phyloP scores from a whole-genome alignment of 2,888 invertebrate species.

The Troilus luridus region DNA sequence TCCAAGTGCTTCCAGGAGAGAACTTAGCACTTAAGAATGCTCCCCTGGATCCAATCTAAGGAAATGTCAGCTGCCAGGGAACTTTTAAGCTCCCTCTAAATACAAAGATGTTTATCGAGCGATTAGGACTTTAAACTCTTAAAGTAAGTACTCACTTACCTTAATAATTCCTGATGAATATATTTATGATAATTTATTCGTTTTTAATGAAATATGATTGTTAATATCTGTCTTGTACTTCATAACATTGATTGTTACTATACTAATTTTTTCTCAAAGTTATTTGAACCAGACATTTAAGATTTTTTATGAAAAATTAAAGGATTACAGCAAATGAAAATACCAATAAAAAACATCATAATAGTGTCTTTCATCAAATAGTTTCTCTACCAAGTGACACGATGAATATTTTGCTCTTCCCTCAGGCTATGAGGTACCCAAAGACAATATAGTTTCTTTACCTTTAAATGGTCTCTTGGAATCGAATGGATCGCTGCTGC shows the following conservation, averaged over 20 bases:
- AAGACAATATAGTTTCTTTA: too few relatives aligned
- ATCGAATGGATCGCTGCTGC: too few relatives aligned
- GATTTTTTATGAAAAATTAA: too few relatives aligned
- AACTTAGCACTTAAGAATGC: neutral
- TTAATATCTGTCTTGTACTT: too few relatives aligned
- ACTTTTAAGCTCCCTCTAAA: neutral
- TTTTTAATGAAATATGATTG: neutral
- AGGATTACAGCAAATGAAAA: too few relatives aligned
- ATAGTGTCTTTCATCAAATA: neutral
- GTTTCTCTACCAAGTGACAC: constrained; percentile 43
- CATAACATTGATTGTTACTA: too few relatives aligned
- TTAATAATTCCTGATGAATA: neutral
- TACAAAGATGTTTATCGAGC: neutral
- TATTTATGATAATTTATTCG: neutral
- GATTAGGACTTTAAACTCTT: neutral
- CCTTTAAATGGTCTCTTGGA: too few relatives aligned
- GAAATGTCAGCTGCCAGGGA: neutral
- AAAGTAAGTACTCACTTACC: too few relatives aligned
- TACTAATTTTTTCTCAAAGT: too few relatives aligned
- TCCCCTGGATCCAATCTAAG: neutral
- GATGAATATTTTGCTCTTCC: neutral
- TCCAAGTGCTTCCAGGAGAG: neutral
- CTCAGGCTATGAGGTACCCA: too few relatives aligned
- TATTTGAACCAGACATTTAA: too few relatives aligned
- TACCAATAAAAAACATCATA: too few relatives aligned